Percentiles rank a stretch among this genome's conserved stretches.
phyloP scores from a whole-genome alignment of 2,113 vertebrate genomes.

The Lethenteron camtschaticum region DNA sequence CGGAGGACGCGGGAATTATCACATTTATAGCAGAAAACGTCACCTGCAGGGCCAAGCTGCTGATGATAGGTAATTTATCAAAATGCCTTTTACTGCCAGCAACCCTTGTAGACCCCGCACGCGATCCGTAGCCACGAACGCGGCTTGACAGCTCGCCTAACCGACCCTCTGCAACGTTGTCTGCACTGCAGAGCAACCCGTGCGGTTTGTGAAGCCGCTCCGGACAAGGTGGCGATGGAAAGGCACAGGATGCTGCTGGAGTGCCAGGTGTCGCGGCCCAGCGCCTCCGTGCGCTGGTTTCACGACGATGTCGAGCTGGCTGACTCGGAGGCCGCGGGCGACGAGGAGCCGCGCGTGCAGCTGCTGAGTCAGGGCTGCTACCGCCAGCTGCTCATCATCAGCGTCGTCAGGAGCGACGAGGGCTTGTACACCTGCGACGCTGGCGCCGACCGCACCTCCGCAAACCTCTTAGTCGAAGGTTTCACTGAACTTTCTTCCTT shows the following conservation, averaged over 20 bases:
- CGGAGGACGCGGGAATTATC: too few species aligned
- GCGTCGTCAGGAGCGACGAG: constrained; percentile 47
- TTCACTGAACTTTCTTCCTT: too few species aligned
- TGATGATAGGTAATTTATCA: too few species aligned
- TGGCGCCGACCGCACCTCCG: constrained; percentile 53
- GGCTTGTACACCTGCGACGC: constrained; percentile 67
- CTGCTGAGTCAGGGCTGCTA: constrained; percentile 58
- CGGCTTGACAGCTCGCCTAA: too few species aligned
- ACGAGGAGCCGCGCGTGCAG: constrained; percentile 31
- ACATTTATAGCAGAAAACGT: too few species aligned
- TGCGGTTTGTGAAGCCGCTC: constrained; percentile 60
- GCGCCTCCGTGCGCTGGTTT: constrained; percentile 55
- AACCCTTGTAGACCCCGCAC: too few species aligned
- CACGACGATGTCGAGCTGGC: constrained; percentile 36
- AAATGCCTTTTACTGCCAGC: too few species aligned
- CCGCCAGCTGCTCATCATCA: constrained; percentile 57
- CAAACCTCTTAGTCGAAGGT: constrained; percentile 88
- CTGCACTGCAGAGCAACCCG: constrained; percentile 43
- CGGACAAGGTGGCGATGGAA: constrained; percentile 84
- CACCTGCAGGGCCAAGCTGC: too few species aligned
- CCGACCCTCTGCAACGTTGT: too few species aligned
- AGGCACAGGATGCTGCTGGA: constrained; percentile 62
- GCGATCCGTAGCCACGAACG: too few species aligned
- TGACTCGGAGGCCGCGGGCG: neutral
- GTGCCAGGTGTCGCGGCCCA: constrained; percentile 75